Percentiles rank a stretch among this genome's conserved stretches.
Evolutionary conservation across 2,113 vertebrate species (phyloP).

Genomic region (Meriones unguiculatus): DNA sequence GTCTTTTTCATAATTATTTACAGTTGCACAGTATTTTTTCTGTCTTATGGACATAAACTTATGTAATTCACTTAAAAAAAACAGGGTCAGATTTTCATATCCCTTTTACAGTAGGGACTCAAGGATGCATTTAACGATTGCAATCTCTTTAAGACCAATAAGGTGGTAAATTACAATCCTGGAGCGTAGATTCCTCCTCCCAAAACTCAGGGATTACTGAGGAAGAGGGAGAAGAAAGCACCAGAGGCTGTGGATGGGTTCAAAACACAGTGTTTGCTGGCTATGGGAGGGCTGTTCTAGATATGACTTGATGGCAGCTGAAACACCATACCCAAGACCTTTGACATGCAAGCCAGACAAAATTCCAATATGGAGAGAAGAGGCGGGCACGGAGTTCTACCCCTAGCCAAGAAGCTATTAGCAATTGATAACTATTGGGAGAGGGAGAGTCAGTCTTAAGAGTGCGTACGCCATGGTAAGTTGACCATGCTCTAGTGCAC

Average conservation of each 20-base stretch:
- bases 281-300: background rate
- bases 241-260: background rate
- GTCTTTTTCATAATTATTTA: conserved; percentile 44
- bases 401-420: background rate
- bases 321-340: background rate
- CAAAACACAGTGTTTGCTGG: background rate
- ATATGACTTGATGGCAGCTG: background rate
- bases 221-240: background rate
- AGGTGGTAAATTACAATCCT: background rate
- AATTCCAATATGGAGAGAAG: too few relatives aligned
- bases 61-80: background rate
- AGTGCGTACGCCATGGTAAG: background rate
- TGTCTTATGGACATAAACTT: conserved; percentile 3
- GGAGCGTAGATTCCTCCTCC: background rate
- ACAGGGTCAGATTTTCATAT: background rate
- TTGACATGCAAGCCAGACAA: background rate
- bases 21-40: background rate
- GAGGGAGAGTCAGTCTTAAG: background rate
- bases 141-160: background rate
- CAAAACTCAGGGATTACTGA: background rate
- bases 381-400: background rate
- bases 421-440: background rate
- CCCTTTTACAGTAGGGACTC: background rate
- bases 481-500: background rate
- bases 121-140: conserved; percentile 22